phyloP scores from a whole-genome alignment of 2,113 vertebrate species.

The Nanorana parkeri region DNA sequence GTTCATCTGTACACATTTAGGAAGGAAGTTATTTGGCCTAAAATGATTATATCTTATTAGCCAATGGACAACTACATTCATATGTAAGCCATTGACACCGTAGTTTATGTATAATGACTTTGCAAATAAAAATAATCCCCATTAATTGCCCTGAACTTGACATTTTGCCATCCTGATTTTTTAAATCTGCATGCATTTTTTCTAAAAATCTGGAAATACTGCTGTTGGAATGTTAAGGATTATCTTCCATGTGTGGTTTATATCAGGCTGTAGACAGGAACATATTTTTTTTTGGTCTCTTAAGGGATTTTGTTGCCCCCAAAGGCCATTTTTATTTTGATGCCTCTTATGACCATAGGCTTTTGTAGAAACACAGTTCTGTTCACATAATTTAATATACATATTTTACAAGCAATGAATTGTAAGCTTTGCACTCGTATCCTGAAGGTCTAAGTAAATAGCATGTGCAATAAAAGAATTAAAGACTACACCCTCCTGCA shows the following conservation, averaged over 20 bases:
- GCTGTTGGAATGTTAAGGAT: conserved; percentile 3
- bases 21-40: not conserved
- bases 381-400: too few species aligned
- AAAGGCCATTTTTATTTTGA: too few species aligned
- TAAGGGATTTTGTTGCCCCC: too few species aligned
- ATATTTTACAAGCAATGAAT: too few species aligned
- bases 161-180: not conserved
- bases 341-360: too few species aligned
- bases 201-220: not conserved
- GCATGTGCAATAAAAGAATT: too few species aligned
- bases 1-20: not conserved
- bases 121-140: not conserved
- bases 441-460: too few species aligned
- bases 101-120: not conserved
- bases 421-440: too few species aligned
- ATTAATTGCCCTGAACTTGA: not conserved
- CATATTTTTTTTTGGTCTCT: too few species aligned
- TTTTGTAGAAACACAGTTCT: too few species aligned
- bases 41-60: not conserved
- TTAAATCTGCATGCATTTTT: not conserved
- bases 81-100: not conserved
- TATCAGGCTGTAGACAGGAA: not conserved
- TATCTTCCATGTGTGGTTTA: not conserved
- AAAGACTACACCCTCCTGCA: too few species aligned
- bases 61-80: not conserved